These are phyloP conservation scores for Dusona sp. DNA, from an alignment of 2,888 invertebrate species.

Conservation along the genomic window DNA sequence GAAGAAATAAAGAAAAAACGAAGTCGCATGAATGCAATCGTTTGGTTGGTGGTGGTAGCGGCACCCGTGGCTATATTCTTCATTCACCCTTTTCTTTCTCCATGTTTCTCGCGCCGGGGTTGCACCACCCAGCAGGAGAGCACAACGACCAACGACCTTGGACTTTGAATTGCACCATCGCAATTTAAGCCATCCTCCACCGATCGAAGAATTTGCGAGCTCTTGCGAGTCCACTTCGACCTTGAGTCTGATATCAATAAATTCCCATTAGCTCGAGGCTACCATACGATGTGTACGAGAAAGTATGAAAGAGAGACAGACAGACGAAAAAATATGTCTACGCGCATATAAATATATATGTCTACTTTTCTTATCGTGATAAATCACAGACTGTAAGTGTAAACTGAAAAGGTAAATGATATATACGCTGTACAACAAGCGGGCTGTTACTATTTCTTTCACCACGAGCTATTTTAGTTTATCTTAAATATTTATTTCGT, in stretches of 20 bases:
- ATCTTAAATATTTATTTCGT: constrained; percentile 38
- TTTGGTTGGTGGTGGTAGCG: constrained; percentile 43
- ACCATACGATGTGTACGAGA: constrained; percentile 30
- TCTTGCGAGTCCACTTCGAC: constrained; percentile 59
- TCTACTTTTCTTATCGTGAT: constrained; percentile 64
- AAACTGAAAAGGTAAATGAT: constrained; percentile 68
- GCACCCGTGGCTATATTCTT: constrained; percentile 55
- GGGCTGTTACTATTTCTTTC: constrained; percentile 3
- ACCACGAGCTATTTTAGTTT: constrained; percentile 44
- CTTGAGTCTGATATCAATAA: constrained; percentile 67
- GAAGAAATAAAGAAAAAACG: constrained; percentile 28
- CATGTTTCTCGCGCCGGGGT: constrained; percentile 4
- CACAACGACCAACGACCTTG: constrained; percentile 55
- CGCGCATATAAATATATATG: constrained; percentile 2
- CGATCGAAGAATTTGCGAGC: constrained; percentile 45
- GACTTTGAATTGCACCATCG: constrained; percentile 63
- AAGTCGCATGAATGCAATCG: constrained; percentile 47
- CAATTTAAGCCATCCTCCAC: constrained; percentile 55
- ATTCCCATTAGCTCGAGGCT: constrained; percentile 67
- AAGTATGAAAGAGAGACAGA: constrained; percentile 5
- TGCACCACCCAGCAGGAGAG: constrained; percentile 52
- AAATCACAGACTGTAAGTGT: constrained; percentile 64
- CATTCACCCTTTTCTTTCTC: constrained; percentile 36
- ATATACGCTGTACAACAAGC: constrained; percentile 55
- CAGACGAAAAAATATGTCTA: constrained; percentile 34